Base-by-base conservation (phyloP, 1,140 invertebrate genomes). In the Aphelinus certus region DNA sequence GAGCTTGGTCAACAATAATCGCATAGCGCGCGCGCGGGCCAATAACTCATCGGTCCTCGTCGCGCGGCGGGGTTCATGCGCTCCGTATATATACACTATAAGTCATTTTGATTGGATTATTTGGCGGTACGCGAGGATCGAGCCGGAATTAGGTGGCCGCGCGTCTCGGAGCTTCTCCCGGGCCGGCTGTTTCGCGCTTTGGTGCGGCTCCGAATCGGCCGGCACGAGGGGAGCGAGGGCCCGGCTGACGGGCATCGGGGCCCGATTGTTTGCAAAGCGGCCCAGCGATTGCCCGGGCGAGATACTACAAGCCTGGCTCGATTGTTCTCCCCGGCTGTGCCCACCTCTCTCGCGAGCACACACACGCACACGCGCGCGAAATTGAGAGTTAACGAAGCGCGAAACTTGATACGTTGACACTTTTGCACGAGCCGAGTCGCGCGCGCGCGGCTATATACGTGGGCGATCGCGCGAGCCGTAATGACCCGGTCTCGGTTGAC, bases 401-500 rank as follows among this genome's bases (percentile, higher is more conserved):
- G 26, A 26, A 26, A 26, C 26, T 26, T 26, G 26, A 26, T 26
- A 26, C 26, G 26, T 26, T 26, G 26, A 47, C 43, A 47, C 46
- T 63, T 10, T 43, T 46, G 61, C 61, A 47, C 10, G 43, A 1
- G n/a, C 26, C 9, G 9, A 42, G 1, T 3, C 26, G 58, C 26
- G 58, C 26, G 58, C 42, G 2, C 6, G 43, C 58, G 46, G 6
- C 7, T 63, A 46, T 47, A 47, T 46, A 46, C 7, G 7, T 5
- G 26, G 6, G 42, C 46, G 46, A 4, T 9, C 10, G 60, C 4
- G 43, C 60, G 61, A 77, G 65, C 74, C 70, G 77, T 72, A 80
- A 78, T 80, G 78, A 77, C 78, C 78, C 78, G 74, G 79, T 79
- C 77, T 70, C 73, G 71, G 79, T 80, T 81, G 81, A 83, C 82